phyloP scores from a whole-genome alignment of 2,113 vertebrate species.

The Nicator chloris region DNA sequence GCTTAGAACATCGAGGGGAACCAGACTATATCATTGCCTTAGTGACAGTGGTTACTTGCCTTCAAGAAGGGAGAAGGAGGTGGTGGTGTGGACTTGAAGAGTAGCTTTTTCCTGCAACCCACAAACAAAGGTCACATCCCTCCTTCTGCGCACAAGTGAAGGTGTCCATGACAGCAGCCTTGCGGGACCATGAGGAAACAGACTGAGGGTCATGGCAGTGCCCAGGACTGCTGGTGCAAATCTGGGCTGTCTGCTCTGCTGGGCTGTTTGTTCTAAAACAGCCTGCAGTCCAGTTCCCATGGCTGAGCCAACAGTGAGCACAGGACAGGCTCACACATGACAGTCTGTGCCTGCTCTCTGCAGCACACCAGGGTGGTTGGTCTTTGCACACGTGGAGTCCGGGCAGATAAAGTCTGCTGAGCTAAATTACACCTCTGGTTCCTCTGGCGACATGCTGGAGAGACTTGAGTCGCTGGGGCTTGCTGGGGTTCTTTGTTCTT shows the following conservation, averaged over 20 bases:
- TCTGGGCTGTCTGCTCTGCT: not conserved
- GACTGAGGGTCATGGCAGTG: not conserved
- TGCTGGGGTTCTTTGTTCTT: not conserved
- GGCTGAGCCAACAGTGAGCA: not conserved
- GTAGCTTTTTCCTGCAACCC: not conserved
- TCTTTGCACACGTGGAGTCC: not conserved
- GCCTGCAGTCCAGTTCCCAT: not conserved
- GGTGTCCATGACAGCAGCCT: not conserved
- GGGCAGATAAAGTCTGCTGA: not conserved
- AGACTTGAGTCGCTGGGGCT: not conserved
- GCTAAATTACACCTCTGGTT: not conserved
- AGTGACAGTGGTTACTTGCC: not conserved
- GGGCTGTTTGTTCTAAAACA: not conserved
- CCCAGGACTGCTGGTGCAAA: not conserved
- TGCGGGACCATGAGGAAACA: fast-evolving
- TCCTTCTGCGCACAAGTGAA: not conserved
- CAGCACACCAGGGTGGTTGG: not conserved
- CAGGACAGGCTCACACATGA: fast-evolving
- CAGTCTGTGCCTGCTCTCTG: not conserved
- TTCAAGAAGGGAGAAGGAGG: not conserved
- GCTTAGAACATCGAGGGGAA: not conserved
- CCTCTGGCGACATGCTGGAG: not conserved
- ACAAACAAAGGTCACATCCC: not conserved
- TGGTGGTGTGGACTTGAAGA: not conserved
- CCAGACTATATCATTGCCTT: not conserved